Evolutionary conservation across 2,113 vertebrate species (phyloP).

Genomic region (Xerus inauris): DNA sequence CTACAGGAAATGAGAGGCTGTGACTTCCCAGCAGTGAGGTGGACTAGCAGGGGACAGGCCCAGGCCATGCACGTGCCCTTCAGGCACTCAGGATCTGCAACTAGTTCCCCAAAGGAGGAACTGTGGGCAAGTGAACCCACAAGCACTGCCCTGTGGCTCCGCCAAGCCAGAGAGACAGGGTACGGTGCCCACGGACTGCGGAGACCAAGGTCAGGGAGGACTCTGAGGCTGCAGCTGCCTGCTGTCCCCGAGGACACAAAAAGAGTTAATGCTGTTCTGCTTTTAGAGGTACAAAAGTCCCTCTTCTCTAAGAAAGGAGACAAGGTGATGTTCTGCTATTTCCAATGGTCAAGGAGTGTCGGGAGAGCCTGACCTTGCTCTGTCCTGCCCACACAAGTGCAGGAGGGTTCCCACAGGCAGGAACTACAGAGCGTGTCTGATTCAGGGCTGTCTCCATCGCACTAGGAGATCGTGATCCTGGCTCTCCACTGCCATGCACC

Average conservation of each 20-base stretch:
- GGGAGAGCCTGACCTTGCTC: too few relatives aligned
- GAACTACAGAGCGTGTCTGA: too few relatives aligned
- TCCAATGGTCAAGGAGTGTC: too few relatives aligned
- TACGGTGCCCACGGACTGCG: too few relatives aligned
- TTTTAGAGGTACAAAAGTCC: too few relatives aligned
- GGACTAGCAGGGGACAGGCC: not conserved
- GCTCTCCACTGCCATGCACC: not conserved
- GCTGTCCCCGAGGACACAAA: not conserved
- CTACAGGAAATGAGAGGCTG: slow-evolving; percentile 79
- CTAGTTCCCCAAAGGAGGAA: too few relatives aligned
- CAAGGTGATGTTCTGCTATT: fast-evolving
- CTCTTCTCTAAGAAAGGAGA: too few relatives aligned
- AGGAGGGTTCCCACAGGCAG: too few relatives aligned
- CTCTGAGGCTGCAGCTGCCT: not conserved
- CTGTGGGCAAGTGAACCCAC: not conserved
- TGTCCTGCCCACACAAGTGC: too few relatives aligned
- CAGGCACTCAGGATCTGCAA: too few relatives aligned
- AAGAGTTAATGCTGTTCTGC: too few relatives aligned
- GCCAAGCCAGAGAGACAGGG: not conserved
- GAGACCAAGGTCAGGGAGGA: not conserved
- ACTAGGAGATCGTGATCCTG: fast-evolving
- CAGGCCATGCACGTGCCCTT: not conserved
- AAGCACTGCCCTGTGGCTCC: fast-evolving
- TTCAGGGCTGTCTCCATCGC: not conserved
- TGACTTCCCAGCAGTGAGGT: not conserved